Percentiles rank a stretch among this genome's conserved stretches.
Conservation (phyloP, 2,113 vertebrate species). For the Charina bottae region DNA sequence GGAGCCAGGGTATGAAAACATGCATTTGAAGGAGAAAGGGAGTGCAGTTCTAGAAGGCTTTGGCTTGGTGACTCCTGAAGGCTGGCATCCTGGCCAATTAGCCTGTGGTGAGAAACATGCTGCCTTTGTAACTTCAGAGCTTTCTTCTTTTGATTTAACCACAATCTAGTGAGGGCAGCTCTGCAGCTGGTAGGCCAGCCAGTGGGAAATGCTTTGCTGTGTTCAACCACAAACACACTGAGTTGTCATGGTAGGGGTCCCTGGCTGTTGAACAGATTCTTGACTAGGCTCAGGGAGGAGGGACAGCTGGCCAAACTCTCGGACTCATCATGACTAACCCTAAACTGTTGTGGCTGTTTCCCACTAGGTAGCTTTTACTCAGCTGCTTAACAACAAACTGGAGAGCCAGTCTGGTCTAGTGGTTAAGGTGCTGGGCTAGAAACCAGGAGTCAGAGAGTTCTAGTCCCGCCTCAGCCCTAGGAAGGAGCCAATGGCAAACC, state of each 20-base stretch:
- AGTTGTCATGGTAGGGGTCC: background rate
- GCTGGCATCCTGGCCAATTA: background rate
- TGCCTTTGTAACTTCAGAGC: background rate
- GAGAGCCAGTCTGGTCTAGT: too few species aligned
- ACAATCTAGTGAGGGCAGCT: background rate
- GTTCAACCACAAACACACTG: background rate
- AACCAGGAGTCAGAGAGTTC: too few species aligned
- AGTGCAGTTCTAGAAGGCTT: background rate
- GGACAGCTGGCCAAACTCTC: background rate
- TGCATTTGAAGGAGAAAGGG: background rate
- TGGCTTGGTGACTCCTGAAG: background rate
- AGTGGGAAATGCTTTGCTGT: background rate
- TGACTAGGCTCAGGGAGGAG: background rate
- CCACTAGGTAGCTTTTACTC: background rate
- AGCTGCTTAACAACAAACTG: too few species aligned
- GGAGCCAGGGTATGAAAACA: background rate
- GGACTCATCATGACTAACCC: background rate
- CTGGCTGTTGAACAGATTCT: background rate
- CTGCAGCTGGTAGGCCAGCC: background rate
- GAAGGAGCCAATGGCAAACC: too few species aligned
- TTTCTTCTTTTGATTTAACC: background rate
- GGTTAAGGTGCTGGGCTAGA: too few species aligned
- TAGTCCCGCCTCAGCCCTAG: too few species aligned
- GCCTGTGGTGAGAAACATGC: background rate
- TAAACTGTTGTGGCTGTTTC: background rate